Base-by-base conservation (phyloP, 2,113 vertebrate species). In the Dolichotis patagonum region DNA sequence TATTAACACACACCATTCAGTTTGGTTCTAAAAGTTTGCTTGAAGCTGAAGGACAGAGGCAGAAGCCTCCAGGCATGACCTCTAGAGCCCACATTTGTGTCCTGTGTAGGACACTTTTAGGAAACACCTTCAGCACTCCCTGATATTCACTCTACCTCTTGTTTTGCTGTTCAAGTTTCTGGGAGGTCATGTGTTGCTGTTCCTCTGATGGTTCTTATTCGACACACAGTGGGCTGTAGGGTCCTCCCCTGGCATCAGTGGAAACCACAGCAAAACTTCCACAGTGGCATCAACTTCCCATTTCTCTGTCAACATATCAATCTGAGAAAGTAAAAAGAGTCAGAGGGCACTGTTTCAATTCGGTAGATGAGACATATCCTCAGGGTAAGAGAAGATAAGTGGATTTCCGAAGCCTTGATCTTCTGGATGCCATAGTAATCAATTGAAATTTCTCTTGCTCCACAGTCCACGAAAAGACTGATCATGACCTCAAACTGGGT, bases 181-280 rank as follows among this genome's bases (percentile, higher is more conserved):
- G 16, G 4, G 67, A 11, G 35, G 11, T 4, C 3, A 0, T 1
- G 2, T 10, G 26, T 30, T 49, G 82, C 49, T 4, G 28, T 13
- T 14, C 7, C 11, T 0, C 52, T 1, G 52, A 1, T 0, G 0
- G 22, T 4, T 87, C n/a, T 7, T 41, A 7, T 12, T 35, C 0
- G 22, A 24, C n/a, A 58, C 54, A 52, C 82, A 88, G 46, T 5
- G 22, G 38, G 82, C 38, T 13, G 4, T 2, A 0, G 60, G 75
- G 7, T 96, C 80, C 41, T 95, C 93, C 32, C 82, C 93, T 1
- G 83, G 77, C 81, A 7, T n/a, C 78, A 81, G 54, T 28, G 93
- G 90, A n/a, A 93, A 87, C 41, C 87, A 24, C 2, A 96, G 83
- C 38, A 97, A 26, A 28, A 84, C 95, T 13, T 95, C 95, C 62